Percentiles rank a stretch among this genome's conserved stretches.
These are phyloP conservation scores for Ectemnius lituratus DNA, from an alignment of 2,888 invertebrate species.

Conservation along the genomic window DNA sequence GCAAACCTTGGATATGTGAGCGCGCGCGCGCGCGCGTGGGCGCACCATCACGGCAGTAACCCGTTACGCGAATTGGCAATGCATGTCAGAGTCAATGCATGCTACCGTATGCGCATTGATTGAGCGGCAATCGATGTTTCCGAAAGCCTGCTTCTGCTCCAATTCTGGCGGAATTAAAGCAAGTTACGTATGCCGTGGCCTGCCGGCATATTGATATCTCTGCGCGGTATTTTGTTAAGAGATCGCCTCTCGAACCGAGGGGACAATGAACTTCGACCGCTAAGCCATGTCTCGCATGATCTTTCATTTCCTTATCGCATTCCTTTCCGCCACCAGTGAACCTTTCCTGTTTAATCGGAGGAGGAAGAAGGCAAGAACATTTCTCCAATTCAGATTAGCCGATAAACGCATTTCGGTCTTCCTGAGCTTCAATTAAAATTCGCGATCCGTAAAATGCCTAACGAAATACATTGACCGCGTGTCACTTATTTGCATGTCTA, in stretches of 20 bases:
- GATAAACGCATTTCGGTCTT: too few relatives aligned
- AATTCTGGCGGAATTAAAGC: conserved; percentile 53
- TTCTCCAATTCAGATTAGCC: too few relatives aligned
- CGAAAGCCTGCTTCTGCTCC: conserved; percentile 34
- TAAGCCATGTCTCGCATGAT: neutral
- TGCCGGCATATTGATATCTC: conserved; percentile 31
- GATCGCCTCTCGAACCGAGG: conserved; percentile 19
- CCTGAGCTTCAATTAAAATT: too few relatives aligned
- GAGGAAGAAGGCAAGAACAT: too few relatives aligned
- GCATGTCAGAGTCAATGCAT: conserved; percentile 43
- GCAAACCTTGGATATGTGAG: neutral
- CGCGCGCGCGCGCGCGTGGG: too few relatives aligned
- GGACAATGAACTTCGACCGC: conserved; percentile 29
- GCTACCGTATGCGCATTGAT: conserved; percentile 44
- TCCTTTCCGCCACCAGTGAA: too few relatives aligned
- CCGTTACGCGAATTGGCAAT: conserved; percentile 35
- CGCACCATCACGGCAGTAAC: too few relatives aligned
- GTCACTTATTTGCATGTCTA: too few relatives aligned
- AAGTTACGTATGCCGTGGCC: conserved; percentile 32
- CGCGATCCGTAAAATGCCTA: too few relatives aligned
- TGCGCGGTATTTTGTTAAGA: conserved; percentile 30
- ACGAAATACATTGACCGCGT: too few relatives aligned
- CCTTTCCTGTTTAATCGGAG: too few relatives aligned
- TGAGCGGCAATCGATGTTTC: conserved; percentile 5
- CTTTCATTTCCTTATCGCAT: neutral